Evolutionary conservation across 2,888 invertebrate genomes (phyloP).

Genomic region (Tuta absoluta): DNA sequence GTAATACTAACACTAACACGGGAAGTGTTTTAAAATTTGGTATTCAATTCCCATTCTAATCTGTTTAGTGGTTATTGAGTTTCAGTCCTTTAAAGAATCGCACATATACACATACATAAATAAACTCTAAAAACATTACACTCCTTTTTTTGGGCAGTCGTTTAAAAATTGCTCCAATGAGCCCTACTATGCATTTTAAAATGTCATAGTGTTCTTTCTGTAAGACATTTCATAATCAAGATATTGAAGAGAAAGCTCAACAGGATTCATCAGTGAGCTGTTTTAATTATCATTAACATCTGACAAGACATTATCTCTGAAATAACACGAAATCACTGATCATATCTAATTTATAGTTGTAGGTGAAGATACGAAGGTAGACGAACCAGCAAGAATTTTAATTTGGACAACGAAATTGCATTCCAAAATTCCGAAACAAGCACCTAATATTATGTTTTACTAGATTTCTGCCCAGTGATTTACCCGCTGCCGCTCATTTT

Average conservation of each 20-base stretch:
- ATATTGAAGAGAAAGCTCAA: conserved; percentile 9
- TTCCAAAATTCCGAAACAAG: background rate
- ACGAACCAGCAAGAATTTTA: background rate
- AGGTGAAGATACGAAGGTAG: background rate
- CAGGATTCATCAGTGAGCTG: conserved; percentile 4
- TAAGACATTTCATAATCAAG: conserved; percentile 1
- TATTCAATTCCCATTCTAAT: too few species aligned
- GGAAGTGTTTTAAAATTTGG: too few species aligned
- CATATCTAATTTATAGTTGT: background rate
- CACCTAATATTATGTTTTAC: too few species aligned
- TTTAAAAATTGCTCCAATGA: too few species aligned
- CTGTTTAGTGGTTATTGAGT: too few species aligned
- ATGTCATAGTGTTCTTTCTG: background rate
- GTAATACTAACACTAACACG: too few species aligned
- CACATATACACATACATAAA: too few species aligned
- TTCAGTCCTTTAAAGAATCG: too few species aligned
- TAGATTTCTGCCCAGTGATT: too few species aligned
- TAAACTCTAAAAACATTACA: too few species aligned
- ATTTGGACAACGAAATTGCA: background rate
- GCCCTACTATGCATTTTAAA: background rate
- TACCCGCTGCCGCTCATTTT: too few species aligned
- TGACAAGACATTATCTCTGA: conserved; percentile 11
- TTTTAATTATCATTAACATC: conserved; percentile 28
- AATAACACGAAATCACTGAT: background rate
- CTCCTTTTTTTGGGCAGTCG: too few species aligned